phyloP scores from a whole-genome alignment of 1,140 invertebrate genomes.

The Orchestia grillus region DNA sequence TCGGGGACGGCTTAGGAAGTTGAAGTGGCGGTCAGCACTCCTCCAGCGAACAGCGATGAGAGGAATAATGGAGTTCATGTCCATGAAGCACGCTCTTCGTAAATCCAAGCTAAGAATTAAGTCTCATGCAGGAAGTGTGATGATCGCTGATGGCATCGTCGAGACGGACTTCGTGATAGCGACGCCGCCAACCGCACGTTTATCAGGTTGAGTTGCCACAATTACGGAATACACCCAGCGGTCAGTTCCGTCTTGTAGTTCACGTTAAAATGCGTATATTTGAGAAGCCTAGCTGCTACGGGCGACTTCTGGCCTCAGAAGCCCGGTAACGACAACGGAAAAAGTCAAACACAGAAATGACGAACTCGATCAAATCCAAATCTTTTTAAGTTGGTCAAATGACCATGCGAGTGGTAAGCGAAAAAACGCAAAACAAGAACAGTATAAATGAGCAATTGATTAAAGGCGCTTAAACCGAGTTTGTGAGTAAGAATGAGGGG shows the following conservation, averaged over 20 bases:
- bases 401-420: too few relatives aligned
- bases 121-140: not conserved
- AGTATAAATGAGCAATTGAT: too few relatives aligned
- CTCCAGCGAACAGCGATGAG: not conserved
- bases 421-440: too few relatives aligned
- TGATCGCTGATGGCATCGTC: not conserved
- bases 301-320: too few relatives aligned
- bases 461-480: too few relatives aligned
- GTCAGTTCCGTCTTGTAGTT: not conserved
- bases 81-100: not conserved
- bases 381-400: too few relatives aligned
- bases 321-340: too few relatives aligned
- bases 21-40: not conserved
- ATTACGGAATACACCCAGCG: not conserved
- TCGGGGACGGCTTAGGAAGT: not conserved
- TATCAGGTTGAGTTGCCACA: not conserved
- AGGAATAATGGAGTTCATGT: not conserved
- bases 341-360: too few relatives aligned
- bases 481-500: too few relatives aligned
- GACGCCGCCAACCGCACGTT: not conserved
- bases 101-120: not conserved
- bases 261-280: too few relatives aligned
- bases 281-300: too few relatives aligned
- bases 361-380: too few relatives aligned
- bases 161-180: not conserved